These are phyloP conservation scores for Phaetusa simplex DNA, from an alignment of 2,113 vertebrate species.

Conservation along the genomic window DNA sequence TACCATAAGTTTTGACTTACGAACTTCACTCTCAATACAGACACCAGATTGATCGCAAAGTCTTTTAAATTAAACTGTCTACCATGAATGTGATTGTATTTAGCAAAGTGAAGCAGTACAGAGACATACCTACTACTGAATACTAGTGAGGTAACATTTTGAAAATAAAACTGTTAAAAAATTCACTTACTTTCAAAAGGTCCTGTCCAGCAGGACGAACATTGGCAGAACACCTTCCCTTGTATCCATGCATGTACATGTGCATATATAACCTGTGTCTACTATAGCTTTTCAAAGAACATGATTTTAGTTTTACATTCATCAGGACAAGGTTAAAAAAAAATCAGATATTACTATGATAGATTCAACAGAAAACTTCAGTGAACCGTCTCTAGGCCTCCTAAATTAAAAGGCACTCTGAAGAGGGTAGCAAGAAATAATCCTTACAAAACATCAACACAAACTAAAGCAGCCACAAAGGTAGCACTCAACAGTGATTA, in stretches of 20 bases:
- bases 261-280: conserved; percentile 65
- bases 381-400: conserved; percentile 37
- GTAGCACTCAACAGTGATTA: not conserved
- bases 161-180: conserved; percentile 70
- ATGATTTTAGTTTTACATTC: conserved; percentile 71
- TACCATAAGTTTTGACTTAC: conserved; percentile 1
- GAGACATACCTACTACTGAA: conserved; percentile 45
- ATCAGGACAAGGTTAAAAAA: conserved; percentile 61
- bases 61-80: conserved; percentile 50
- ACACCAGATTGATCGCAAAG: not conserved
- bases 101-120: conserved; percentile 53
- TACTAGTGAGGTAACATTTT: conserved; percentile 73
- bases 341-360: conserved; percentile 28
- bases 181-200: conserved; percentile 61
- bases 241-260: conserved; percentile 65
- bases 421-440: conserved; percentile 27
- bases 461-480: not conserved
- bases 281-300: conserved; percentile 57
- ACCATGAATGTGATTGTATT: conserved; percentile 27
- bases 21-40: conserved; percentile 4
- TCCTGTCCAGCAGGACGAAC: conserved; percentile 77
- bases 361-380: conserved; percentile 50
- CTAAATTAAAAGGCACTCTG: conserved; percentile 70
- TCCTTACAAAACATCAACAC: not conserved
- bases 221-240: conserved; percentile 67